phyloP scores from a whole-genome alignment of 2,797 vertebrate genomes.

The Artibeus lituratus region DNA sequence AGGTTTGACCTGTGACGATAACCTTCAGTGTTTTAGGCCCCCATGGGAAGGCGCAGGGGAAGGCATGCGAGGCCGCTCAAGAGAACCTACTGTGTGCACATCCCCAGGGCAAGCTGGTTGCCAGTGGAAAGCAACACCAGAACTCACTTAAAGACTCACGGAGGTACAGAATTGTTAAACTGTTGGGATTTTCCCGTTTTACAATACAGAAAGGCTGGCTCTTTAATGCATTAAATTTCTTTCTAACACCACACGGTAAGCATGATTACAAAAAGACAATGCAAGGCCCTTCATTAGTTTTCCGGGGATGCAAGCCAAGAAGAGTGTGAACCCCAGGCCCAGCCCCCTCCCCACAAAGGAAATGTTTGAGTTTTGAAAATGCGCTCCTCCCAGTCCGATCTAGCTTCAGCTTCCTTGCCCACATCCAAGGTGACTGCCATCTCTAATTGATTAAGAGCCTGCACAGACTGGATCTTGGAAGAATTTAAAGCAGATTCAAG shows the following conservation, averaged over 20 bases:
- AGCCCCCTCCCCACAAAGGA: neutral
- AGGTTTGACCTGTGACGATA: constrained; percentile 41
- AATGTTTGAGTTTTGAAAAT: neutral
- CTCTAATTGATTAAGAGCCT: neutral
- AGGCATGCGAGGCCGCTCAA: fast-evolving
- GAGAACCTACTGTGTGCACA: neutral
- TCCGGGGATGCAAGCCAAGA: constrained; percentile 1
- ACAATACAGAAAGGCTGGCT: neutral
- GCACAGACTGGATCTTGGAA: neutral
- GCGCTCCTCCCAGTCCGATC: neutral
- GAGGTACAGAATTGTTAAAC: neutral
- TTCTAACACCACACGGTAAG: neutral
- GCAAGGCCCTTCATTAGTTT: neutral
- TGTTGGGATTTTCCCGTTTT: neutral
- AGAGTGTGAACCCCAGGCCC: neutral
- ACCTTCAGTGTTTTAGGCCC: neutral
- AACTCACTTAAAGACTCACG: neutral
- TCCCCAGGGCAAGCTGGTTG: neutral
- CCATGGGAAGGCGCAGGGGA: neutral
- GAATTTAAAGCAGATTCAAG: constrained; percentile 2
- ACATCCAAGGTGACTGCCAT: neutral
- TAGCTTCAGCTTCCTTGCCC: neutral
- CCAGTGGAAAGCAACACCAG: neutral
- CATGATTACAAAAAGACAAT: neutral
- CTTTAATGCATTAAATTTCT: neutral